Conservation (phyloP, 35 echinoderm and acorn worm genomes). For the Holothuria glaberrima region DNA sequence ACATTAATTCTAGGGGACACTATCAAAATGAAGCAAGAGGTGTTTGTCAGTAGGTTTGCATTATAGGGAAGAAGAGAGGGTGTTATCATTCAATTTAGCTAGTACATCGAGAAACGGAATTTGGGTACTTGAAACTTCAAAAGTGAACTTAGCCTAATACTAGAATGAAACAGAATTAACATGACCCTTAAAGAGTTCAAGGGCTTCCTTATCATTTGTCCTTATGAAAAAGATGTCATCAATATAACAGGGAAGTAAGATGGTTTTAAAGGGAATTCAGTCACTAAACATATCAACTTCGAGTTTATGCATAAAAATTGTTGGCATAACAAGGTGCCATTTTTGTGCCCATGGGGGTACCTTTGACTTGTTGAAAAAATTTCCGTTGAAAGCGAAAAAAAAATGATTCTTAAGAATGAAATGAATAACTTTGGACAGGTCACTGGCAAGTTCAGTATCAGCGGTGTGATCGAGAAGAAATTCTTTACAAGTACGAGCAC, state of each 20-base stretch:
- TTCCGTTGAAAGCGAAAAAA: constrained; percentile 22
- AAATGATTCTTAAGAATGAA: constrained; percentile 34
- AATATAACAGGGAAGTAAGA: constrained; percentile 31
- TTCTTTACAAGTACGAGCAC: background rate
- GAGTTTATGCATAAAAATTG: constrained; percentile 49
- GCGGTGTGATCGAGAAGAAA: constrained; percentile 25
- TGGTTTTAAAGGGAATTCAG: constrained; percentile 25
- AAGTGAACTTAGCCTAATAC: constrained; percentile 60
- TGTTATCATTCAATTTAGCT: background rate
- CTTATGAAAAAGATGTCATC: constrained; percentile 64
- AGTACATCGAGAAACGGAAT: constrained; percentile 28
- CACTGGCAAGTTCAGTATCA: background rate
- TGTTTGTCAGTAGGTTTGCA: constrained; percentile 53
- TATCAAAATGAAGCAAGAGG: too few species aligned
- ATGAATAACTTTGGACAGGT: background rate
- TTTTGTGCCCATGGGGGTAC: constrained; percentile 51
- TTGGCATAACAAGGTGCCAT: constrained; percentile 52
- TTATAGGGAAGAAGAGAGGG: constrained; percentile 6
- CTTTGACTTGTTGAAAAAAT: constrained; percentile 17
- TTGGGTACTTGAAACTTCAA: constrained; percentile 16
- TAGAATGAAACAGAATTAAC: constrained; percentile 24
- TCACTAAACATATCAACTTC: constrained; percentile 4
- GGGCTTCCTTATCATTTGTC: constrained; percentile 7
- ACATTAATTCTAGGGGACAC: too few species aligned
- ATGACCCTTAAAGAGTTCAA: constrained; percentile 20